These are phyloP conservation scores for Alviniconcha strummeri DNA, from an alignment of 2,888 invertebrate species.

Conservation along the genomic window DNA sequence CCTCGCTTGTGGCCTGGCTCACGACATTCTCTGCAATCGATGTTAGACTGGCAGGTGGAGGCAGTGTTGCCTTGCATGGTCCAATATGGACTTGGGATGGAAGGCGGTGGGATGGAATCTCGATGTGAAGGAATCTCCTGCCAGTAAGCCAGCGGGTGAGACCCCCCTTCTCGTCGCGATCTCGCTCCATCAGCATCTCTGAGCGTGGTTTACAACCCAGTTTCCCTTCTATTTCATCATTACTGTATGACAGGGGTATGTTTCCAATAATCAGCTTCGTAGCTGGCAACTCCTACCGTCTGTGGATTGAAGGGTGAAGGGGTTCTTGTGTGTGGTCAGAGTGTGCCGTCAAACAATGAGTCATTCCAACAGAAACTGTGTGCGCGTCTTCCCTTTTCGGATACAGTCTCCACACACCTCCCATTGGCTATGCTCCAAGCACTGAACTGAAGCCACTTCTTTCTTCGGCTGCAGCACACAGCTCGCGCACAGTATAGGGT, in stretches of 20 bases:
- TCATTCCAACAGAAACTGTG: background rate
- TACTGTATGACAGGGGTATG: background rate
- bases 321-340: background rate
- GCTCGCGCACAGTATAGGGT: too few species aligned
- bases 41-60: background rate
- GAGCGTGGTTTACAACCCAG: too few species aligned
- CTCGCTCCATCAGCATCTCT: background rate
- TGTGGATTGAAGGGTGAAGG: background rate
- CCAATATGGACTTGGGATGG: background rate
- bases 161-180: background rate
- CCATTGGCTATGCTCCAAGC: background rate
- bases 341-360: background rate
- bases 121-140: background rate
- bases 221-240: background rate
- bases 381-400: background rate
- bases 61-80: background rate
- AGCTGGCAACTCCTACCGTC: background rate
- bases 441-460: background rate
- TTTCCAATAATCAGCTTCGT: background rate
- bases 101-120: background rate
- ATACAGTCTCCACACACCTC: background rate
- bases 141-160: conserved; percentile 1
- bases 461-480: background rate
- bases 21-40: background rate
- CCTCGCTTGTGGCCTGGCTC: too few species aligned